phyloP scores from a whole-genome alignment of 2,113 vertebrate species.

The Axis porcinus region DNA sequence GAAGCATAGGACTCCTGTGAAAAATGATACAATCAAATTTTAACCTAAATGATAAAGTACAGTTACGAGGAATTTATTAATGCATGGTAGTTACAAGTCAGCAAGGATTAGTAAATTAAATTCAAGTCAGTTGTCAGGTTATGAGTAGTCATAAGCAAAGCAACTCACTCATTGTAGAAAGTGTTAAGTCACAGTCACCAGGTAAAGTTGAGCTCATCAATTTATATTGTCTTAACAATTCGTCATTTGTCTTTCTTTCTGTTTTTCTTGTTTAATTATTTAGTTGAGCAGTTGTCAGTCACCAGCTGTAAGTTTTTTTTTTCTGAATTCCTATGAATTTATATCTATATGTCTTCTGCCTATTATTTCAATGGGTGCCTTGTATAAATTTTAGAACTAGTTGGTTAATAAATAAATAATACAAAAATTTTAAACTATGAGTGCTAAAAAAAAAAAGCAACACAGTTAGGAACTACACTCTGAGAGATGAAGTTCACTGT shows the following conservation, averaged over 20 bases:
- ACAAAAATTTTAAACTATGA: not conserved
- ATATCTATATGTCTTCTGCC: not conserved
- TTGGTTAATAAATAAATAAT: not conserved
- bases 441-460: not conserved
- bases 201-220: not conserved
- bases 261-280: not conserved
- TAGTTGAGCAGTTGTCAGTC: not conserved
- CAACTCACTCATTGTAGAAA: not conserved
- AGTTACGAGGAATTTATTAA: not conserved
- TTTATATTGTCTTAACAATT: not conserved
- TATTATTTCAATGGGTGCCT: not conserved
- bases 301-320: not conserved
- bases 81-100: not conserved
- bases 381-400: not conserved
- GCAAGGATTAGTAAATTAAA: not conserved
- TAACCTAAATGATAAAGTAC: not conserved
- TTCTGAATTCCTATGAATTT: not conserved
- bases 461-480: not conserved
- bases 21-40: not conserved
- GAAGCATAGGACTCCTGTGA: not conserved
- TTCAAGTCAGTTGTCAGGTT: not conserved
- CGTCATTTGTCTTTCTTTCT: not conserved
- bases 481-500: not conserved
- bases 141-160: not conserved
- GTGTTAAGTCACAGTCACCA: not conserved